A percentile compares a stretch with the other conserved stretches of the same genome.
phyloP scores from a whole-genome alignment of 2,113 vertebrate species.

The Epinephelus cyanopodus region DNA sequence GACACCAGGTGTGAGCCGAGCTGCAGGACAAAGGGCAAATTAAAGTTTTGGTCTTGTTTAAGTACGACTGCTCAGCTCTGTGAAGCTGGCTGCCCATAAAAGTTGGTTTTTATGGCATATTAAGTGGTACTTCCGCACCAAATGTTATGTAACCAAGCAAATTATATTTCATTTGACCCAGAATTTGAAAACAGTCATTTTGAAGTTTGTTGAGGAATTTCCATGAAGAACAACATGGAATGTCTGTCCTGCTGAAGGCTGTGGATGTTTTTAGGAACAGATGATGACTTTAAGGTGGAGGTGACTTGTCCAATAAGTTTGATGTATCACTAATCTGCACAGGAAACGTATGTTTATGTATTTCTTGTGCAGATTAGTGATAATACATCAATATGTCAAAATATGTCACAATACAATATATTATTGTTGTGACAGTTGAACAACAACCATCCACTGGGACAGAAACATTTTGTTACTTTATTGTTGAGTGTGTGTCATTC shows the following conservation, averaged over 20 bases:
- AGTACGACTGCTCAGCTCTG: neutral
- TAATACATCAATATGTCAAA: neutral
- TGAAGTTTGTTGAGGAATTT: constrained; percentile 43
- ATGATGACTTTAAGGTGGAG: neutral
- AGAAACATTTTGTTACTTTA: no score
- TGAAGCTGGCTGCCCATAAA: constrained; percentile 28
- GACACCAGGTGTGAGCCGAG: constrained; percentile 20
- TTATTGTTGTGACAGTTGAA: no score
- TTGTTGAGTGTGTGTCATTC: no score
- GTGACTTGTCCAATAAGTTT: no score
- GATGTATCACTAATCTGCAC: neutral
- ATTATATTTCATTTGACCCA: constrained; percentile 21
- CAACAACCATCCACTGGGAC: no score
- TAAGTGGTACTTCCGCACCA: constrained; percentile 6
- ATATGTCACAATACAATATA: no score
- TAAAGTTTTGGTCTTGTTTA: neutral
- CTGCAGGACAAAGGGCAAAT: constrained; percentile 16
- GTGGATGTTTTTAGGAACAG: neutral
- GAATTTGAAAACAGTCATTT: constrained; percentile 27
- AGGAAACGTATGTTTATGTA: neutral
- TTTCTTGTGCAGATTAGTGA: no score
- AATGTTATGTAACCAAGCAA: neutral
- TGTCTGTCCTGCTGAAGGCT: neutral
- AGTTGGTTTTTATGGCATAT: constrained; percentile 18
- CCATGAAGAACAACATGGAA: constrained; percentile 18